Evolutionary conservation across 1,140 invertebrate species (phyloP).

Genomic region (Cardiocondyla obscurior): DNA sequence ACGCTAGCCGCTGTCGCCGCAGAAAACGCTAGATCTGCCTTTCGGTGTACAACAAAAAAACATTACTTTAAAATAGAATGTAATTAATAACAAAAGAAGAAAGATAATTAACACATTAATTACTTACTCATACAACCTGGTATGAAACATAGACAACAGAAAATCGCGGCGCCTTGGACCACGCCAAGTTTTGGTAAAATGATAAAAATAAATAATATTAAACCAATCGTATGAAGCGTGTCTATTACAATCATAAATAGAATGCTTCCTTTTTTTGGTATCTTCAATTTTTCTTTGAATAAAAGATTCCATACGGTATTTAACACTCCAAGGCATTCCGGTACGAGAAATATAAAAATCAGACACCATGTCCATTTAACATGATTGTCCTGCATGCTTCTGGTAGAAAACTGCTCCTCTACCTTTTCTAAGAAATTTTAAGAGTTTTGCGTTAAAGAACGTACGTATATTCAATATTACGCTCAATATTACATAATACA

Average conservation of each 20-base stretch:
- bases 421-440: slow-evolving; percentile 16
- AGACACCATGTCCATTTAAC: slow-evolving; percentile 96
- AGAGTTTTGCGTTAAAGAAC: background rate
- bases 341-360: slow-evolving; percentile 91
- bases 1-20: too few species aligned
- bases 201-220: slow-evolving; percentile 92
- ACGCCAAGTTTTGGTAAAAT: slow-evolving; percentile 94
- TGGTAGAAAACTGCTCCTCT: slow-evolving; percentile 89
- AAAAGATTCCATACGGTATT: slow-evolving; percentile 91
- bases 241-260: slow-evolving; percentile 89
- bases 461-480: background rate
- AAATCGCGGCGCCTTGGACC: slow-evolving; percentile 94
- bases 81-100: too few species aligned
- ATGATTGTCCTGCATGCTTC: slow-evolving; percentile 89
- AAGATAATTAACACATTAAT: background rate
- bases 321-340: slow-evolving; percentile 92
- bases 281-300: slow-evolving; percentile 90
- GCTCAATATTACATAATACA: too few species aligned
- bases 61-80: background rate
- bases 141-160: slow-evolving; percentile 94
- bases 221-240: slow-evolving; percentile 91
- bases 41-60: too few species aligned
- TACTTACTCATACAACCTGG: slow-evolving; percentile 87
- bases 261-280: slow-evolving; percentile 85
- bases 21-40: too few species aligned